phyloP scores from a whole-genome alignment of 2,888 invertebrate species.

The Drosophila mimica region DNA sequence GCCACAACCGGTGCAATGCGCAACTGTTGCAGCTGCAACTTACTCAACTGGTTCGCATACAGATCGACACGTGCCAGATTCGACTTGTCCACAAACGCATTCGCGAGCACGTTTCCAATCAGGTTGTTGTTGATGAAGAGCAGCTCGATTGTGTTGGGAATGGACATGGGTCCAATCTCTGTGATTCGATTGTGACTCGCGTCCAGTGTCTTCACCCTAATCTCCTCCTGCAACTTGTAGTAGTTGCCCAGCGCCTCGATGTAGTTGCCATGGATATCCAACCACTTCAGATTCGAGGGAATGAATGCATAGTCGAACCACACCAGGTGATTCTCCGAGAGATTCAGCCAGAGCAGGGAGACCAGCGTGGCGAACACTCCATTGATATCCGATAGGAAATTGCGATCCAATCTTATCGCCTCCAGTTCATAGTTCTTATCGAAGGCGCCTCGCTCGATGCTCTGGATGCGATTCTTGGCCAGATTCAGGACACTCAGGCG shows the following conservation, averaged over 20 bases:
- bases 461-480: constrained; percentile 95
- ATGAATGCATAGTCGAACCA: constrained; percentile 98
- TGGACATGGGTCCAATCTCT: constrained; percentile 92
- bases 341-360: constrained; percentile 93
- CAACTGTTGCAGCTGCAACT: constrained; percentile 92
- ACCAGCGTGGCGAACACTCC: constrained; percentile 94
- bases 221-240: constrained; percentile 93
- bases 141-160: constrained; percentile 94
- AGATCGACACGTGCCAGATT: constrained; percentile 95
- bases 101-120: constrained; percentile 91
- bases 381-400: constrained; percentile 94
- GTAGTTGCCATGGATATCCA: constrained; percentile 95
- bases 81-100: constrained; percentile 94
- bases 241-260: constrained; percentile 95
- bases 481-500: constrained; percentile 94
- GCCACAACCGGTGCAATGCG: constrained; percentile 89
- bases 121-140: constrained; percentile 95
- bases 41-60: constrained; percentile 94
- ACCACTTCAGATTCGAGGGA: constrained; percentile 94
- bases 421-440: constrained; percentile 92
- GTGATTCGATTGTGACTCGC: constrained; percentile 95
- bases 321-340: constrained; percentile 95
- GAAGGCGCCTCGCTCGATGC: constrained; percentile 93
- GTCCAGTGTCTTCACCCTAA: constrained; percentile 94
- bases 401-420: constrained; percentile 94